Evolutionary conservation across 2,797 vertebrate genomes (phyloP).

Genomic region (Bovichtus variegatus): DNA sequence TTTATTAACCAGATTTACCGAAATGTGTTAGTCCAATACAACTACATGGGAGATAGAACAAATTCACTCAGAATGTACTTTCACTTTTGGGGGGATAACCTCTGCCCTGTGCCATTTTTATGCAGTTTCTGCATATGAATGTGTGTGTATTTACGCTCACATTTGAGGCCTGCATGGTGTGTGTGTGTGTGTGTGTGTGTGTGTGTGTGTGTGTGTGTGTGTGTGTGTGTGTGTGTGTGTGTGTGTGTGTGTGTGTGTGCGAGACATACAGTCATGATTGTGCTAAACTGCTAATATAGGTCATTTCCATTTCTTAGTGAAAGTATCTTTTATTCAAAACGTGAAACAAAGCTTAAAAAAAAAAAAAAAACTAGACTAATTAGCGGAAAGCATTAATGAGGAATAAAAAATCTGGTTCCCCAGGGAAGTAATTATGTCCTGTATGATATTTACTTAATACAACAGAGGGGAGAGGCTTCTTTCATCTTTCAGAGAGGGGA

Average conservation of each 20-base stretch:
- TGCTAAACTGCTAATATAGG: conserved; percentile 68
- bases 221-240: no score
- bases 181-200: no score
- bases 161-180: neutral
- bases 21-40: neutral
- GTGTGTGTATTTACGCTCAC: neutral
- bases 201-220: no score
- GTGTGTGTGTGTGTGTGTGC: no score
- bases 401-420: conserved; percentile 69
- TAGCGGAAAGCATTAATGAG: conserved; percentile 77
- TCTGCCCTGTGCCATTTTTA: conserved; percentile 12
- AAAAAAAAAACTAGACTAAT: conserved; percentile 70
- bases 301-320: conserved; percentile 67
- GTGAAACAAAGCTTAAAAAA: conserved; percentile 65
- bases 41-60: conserved; percentile 14
- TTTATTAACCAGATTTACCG: neutral
- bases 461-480: conserved; percentile 59
- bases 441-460: conserved; percentile 83
- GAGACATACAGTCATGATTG: conserved; percentile 37
- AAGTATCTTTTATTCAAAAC: conserved; percentile 59
- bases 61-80: neutral
- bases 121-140: conserved; percentile 5
- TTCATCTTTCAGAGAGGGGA: conserved; percentile 74
- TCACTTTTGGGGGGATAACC: neutral
- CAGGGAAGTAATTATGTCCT: conserved; percentile 83